Base-by-base conservation (phyloP, 2,797 vertebrate genomes). In the Alcedo quadribrachys region DNA sequence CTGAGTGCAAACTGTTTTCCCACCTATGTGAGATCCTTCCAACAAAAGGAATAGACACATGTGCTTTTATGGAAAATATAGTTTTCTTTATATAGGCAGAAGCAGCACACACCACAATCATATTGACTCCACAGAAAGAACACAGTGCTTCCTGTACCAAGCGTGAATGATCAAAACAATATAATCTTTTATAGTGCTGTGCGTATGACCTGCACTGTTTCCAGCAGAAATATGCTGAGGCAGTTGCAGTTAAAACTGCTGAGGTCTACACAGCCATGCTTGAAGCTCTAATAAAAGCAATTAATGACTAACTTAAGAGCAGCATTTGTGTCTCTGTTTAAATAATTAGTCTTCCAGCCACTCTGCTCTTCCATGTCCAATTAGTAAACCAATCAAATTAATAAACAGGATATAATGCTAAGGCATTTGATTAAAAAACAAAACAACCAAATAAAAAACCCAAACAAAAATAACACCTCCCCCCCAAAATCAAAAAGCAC, bases 141-240 rank as follows among this genome's bases (percentile, higher is more conserved):
- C 7, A 48, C 0, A 3, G 43, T 6, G 30, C 65, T 89, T 85
- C 91, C 81, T 87, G 66, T 5, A 85, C 42, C 37, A 82, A 87
- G 79, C 43, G 86, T 62, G 81, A 87, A 90, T 22, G 61, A 90
- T 58, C 80, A 61, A 69, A 92, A 27, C 70, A 68, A 48, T 33
- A 61, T 35, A 88, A 84, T 28, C 33, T 20, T 68, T 81, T 93
- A 89, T 76, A 82, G 27, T 74, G 77, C 71, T 0, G 0, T 24
- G 43, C 45, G 51, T 62, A 83, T 75, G 66, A 85, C 86, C 81
- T 30, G 61, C 73, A 48, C 13, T 5, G 63, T 82, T 87, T 51
- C 48, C 85, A 82, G 80, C 50, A 68, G 62, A 30, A 78, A 81
- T 6, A 28, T 0, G 0, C 32, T 8, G 13, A 76, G 77, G 57